phyloP scores from a whole-genome alignment of 2,888 invertebrate species.

The Drosophila stalkeri region DNA sequence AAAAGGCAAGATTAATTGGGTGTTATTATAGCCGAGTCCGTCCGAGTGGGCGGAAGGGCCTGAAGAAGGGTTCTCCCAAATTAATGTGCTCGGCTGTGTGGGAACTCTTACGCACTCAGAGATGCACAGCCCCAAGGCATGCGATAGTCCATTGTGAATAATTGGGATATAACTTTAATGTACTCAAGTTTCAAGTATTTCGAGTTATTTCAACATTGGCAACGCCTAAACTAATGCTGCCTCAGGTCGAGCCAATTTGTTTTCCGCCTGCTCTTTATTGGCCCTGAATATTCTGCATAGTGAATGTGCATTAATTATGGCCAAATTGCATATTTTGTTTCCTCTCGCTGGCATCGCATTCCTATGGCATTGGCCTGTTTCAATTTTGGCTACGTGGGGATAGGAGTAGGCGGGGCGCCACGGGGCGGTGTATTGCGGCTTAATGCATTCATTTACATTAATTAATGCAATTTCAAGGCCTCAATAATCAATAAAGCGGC shows the following conservation, averaged over 20 bases:
- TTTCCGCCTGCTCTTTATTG: not conserved
- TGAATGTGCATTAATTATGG: constrained; percentile 57
- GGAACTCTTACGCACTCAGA: constrained; percentile 17
- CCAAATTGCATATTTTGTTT: constrained; percentile 15
- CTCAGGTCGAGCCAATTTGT: not conserved
- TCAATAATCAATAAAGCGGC: constrained; percentile 60
- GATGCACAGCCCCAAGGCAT: not conserved
- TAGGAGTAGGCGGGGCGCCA: no score
- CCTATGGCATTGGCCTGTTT: not conserved
- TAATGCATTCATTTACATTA: constrained; percentile 47
- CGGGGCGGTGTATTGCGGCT: not conserved
- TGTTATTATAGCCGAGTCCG: constrained; percentile 61
- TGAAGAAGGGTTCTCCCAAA: constrained; percentile 1
- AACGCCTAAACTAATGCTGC: not conserved
- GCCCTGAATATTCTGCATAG: constrained; percentile 14
- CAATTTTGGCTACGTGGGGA: not conserved
- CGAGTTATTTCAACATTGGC: not conserved
- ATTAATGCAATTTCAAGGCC: constrained; percentile 52
- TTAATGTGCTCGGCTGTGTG: constrained; percentile 38
- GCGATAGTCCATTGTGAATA: not conserved
- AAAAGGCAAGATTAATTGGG: constrained; percentile 70
- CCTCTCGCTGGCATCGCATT: constrained; percentile 1
- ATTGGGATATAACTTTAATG: not conserved
- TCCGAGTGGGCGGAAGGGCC: constrained; percentile 12
- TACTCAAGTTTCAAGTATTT: not conserved